Conservation (phyloP, 30 jellyfish, hydroid and myxozoan species). For the Aurelia aurita complex sp. Pacific region DNA sequence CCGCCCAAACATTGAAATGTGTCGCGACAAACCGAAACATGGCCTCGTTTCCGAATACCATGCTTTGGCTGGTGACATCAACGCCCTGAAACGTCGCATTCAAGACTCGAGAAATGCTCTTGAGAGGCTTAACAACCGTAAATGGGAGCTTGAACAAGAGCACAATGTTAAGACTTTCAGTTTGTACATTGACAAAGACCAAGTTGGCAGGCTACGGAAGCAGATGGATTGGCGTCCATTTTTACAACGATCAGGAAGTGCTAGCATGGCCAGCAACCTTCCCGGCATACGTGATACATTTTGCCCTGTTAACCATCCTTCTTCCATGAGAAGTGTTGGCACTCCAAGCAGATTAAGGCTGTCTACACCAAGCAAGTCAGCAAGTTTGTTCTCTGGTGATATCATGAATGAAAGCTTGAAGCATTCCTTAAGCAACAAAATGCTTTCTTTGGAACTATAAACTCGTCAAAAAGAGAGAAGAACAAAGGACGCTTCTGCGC, state of each 20-base stretch:
- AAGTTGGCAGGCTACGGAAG: conserved; percentile 62
- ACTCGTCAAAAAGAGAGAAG: not conserved
- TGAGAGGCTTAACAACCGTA: conserved; percentile 63
- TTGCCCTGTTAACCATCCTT: conserved; percentile 62
- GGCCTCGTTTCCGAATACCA: conserved; percentile 65
- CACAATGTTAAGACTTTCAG: conserved; percentile 74
- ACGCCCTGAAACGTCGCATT: conserved; percentile 60
- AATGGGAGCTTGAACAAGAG: conserved; percentile 72
- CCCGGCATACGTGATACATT: conserved; percentile 69
- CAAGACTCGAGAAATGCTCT: conserved; percentile 65
- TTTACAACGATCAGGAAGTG: conserved; percentile 46
- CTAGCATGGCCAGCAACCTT: conserved; percentile 42
- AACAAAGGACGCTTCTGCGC: too few species aligned
- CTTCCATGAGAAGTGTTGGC: conserved; percentile 60
- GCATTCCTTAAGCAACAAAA: conserved; percentile 25
- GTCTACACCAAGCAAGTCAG: conserved; percentile 40
- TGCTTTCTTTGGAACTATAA: conserved; percentile 24
- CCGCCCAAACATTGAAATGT: conserved; percentile 77
- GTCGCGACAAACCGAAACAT: conserved; percentile 73
- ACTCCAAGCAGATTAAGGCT: conserved; percentile 61
- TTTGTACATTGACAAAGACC: conserved; percentile 69
- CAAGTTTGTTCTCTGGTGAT: conserved; percentile 43
- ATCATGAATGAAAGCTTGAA: conserved; percentile 34
- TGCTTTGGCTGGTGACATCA: conserved; percentile 63
- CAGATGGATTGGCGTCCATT: conserved; percentile 75